Evolutionary conservation across 1,140 invertebrate species (phyloP), one percentile per base, ranked within the genome.

Genomic region (Penaeus vannamei): DNA sequence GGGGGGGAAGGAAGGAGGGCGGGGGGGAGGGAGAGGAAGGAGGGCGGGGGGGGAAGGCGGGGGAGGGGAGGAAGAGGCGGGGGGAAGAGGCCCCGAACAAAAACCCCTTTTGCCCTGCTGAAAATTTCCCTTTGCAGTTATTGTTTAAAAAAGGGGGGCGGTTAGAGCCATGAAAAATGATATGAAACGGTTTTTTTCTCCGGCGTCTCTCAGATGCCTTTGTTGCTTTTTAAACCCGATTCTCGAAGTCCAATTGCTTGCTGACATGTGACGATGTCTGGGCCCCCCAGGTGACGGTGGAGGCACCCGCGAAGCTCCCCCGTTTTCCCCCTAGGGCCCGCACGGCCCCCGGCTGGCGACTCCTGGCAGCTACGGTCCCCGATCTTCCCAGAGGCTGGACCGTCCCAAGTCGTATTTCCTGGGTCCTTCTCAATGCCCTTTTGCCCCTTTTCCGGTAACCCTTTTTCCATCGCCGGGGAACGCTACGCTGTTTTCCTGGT

Each of bases 361-460:
- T 93, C 2, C 92, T 95, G 26, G 93, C 93, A 64, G 92, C 92
- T 66, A 94, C 93, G 76, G 93, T 94, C 92, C 85, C 93, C 95
- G 91, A 92, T 95, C 23, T 95, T 93, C 91, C 92, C 92, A 8
- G 92, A 93, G 26, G 92, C 92, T 46, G 91, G 29, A 93, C 94
- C 22, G 93, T 92, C 53, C 94, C 95, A 90, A 93, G 94, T 95
- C 89, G 81, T 82, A 7, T 17, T 53, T 12, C 53, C 53, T 53
- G 10, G 1, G 1, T 53, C 17, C 17, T 53, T 53, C 17, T 17
- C 10, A 14, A 53, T 53, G 53, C 12, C 53, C 53, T 53, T 17
- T n/a, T 53, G 53, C 12, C 53, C 53, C 53, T 17, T 53, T 53
- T 1, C 14, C 53, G 17, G 12, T 17, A 8, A 8, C 12, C 10